Evolutionary conservation across 2,113 vertebrate species (phyloP).

Genomic region (Carollia perspicillata): DNA sequence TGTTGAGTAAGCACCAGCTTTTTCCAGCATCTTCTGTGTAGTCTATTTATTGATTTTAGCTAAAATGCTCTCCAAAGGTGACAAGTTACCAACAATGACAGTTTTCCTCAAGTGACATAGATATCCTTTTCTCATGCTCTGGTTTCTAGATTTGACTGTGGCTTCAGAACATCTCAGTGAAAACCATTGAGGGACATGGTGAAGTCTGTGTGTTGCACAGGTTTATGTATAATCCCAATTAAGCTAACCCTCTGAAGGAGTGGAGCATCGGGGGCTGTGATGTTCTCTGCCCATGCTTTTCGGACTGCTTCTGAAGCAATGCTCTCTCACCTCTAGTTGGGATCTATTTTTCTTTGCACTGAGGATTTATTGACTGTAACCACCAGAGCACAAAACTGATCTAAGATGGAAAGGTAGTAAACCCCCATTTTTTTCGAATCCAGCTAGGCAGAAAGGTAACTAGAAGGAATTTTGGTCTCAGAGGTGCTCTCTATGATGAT

Average conservation of each 20-base stretch:
- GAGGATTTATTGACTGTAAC: neutral
- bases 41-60: neutral
- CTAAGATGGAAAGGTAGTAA: neutral
- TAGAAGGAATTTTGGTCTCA: neutral
- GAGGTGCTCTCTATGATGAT: neutral
- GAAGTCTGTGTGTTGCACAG: accelerated
- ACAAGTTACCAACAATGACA: neutral
- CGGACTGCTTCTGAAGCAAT: neutral
- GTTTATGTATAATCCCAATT: neutral
- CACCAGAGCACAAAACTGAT: neutral
- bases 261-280: neutral
- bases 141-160: neutral
- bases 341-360: neutral
- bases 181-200: neutral
- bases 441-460: neutral
- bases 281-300: neutral
- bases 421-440: neutral
- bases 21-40: neutral
- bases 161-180: neutral
- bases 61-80: neutral
- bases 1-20: neutral
- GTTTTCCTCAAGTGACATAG: neutral
- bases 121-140: neutral
- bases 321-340: neutral
- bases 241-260: neutral